A percentile compares a stretch with the other conserved stretches of the same genome.
phyloP scores from a whole-genome alignment of 2,113 vertebrate genomes.

The Cyanoliseus patagonus region DNA sequence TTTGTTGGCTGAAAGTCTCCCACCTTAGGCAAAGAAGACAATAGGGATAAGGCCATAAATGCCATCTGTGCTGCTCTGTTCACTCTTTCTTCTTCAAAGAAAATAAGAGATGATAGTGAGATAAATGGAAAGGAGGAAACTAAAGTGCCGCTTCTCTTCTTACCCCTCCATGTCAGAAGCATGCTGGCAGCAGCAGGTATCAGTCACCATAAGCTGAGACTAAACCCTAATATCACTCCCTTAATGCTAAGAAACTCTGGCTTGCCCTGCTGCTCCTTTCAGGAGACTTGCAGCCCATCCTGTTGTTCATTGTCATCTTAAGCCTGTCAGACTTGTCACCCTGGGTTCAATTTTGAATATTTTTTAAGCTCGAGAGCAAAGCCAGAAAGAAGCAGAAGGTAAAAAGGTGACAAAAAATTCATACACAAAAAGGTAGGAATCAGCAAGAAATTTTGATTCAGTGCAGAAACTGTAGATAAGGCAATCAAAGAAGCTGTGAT shows the following conservation, averaged over 20 bases:
- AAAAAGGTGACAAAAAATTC: not conserved
- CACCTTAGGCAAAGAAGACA: not conserved
- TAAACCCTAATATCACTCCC: not conserved
- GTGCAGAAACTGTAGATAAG: not conserved
- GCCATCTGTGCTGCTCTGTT: not conserved
- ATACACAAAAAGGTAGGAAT: not conserved
- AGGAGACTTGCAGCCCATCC: not conserved
- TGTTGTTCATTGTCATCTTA: not conserved
- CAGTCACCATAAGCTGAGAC: not conserved
- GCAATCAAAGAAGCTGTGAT: not conserved
- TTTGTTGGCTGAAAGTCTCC: not conserved
- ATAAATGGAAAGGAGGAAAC: not conserved
- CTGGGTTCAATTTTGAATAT: not conserved
- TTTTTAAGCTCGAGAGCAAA: not conserved
- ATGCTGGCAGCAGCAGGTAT: accelerated
- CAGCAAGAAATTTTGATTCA: not conserved
- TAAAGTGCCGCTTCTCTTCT: not conserved
- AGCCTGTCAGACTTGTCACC: not conserved
- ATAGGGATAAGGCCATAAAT: not conserved
- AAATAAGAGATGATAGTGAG: not conserved
- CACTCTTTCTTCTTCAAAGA: not conserved
- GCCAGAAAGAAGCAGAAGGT: not conserved
- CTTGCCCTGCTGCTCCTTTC: not conserved
- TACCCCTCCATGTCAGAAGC: not conserved
- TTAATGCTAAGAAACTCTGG: not conserved